Evolutionary conservation across 2,888 invertebrate species (phyloP).

Genomic region (Agriopis leucophaearia): DNA sequence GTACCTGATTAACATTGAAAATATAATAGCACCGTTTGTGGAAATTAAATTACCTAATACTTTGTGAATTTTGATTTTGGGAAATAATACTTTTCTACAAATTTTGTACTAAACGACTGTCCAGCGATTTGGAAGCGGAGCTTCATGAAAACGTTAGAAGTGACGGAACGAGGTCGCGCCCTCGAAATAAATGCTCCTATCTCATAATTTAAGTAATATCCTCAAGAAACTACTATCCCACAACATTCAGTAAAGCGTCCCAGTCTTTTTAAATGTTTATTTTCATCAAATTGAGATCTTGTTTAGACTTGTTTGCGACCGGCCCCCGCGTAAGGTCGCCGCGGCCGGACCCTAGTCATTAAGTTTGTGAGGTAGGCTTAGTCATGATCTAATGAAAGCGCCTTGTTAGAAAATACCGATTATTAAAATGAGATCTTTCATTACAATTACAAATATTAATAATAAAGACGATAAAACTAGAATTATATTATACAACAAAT

Average conservation of each 20-base stretch:
- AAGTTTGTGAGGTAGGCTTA: slow-evolving; percentile 86
- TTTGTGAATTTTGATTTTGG: slow-evolving; percentile 81
- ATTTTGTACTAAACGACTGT: slow-evolving; percentile 83
- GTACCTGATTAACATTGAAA: slow-evolving; percentile 59
- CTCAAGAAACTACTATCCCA: slow-evolving; percentile 85
- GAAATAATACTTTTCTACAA: slow-evolving; percentile 82
- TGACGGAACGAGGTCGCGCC: slow-evolving; percentile 63
- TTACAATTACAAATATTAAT: slow-evolving; percentile 86
- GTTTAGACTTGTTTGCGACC: slow-evolving; percentile 82
- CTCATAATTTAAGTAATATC: slow-evolving; percentile 85
- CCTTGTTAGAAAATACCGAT: slow-evolving; percentile 87
- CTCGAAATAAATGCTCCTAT: slow-evolving; percentile 83
- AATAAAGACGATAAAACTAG: slow-evolving; percentile 84
- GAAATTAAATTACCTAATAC: slow-evolving; percentile 75
- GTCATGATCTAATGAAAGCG: slow-evolving; percentile 87
- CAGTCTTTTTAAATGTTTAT: slow-evolving; percentile 86
- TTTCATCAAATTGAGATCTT: slow-evolving; percentile 87
- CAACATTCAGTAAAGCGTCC: slow-evolving; percentile 87
- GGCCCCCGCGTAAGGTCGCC: slow-evolving; percentile 56
- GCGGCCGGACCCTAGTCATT: slow-evolving; percentile 68
- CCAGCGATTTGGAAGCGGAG: slow-evolving; percentile 69
- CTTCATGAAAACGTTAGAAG: slow-evolving; percentile 52
- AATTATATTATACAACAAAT: slow-evolving; percentile 85
- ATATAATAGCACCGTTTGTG: slow-evolving; percentile 71
- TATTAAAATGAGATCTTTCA: slow-evolving; percentile 87